These are phyloP conservation scores for Lamellibrachia luymesi DNA, from an alignment of 1,140 invertebrate genomes.

Conservation along the genomic window DNA sequence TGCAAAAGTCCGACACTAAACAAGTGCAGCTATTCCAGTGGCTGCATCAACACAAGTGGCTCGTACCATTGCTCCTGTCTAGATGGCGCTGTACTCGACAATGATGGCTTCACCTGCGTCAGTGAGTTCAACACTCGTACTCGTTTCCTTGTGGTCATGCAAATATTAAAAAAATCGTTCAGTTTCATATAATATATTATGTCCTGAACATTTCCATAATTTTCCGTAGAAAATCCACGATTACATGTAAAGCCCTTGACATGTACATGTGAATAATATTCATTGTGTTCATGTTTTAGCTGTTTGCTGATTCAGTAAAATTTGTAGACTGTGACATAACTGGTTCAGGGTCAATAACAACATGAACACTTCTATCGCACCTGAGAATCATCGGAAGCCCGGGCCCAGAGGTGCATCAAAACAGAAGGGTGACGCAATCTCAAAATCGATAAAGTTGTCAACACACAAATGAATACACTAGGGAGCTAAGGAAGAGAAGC, in stretches of 20 bases:
- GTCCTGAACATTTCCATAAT: too few species aligned
- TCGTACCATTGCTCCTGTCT: neutral
- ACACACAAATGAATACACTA: too few species aligned
- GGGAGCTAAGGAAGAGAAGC: too few species aligned
- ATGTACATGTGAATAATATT: neutral
- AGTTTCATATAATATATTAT: too few species aligned
- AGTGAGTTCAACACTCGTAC: neutral
- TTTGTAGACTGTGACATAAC: too few species aligned
- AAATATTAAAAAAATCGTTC: neutral
- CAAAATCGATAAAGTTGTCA: neutral
- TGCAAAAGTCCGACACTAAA: slow-evolving; percentile 18
- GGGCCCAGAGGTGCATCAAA: too few species aligned
- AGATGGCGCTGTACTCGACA: neutral
- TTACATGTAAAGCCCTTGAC: neutral
- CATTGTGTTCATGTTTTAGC: neutral
- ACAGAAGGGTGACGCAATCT: too few species aligned
- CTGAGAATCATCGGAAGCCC: too few species aligned
- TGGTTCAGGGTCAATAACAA: too few species aligned
- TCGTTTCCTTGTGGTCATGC: neutral
- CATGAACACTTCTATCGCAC: too few species aligned
- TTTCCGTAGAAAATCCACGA: neutral
- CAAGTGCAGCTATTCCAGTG: neutral
- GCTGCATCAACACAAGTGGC: neutral
- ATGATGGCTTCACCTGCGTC: slow-evolving; percentile 3
- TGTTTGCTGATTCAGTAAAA: too few species aligned